A percentile compares a stretch with the other conserved stretches of the same genome.
phyloP scores from a whole-genome alignment of 2,113 vertebrate genomes.

The Amazona guildingii region DNA sequence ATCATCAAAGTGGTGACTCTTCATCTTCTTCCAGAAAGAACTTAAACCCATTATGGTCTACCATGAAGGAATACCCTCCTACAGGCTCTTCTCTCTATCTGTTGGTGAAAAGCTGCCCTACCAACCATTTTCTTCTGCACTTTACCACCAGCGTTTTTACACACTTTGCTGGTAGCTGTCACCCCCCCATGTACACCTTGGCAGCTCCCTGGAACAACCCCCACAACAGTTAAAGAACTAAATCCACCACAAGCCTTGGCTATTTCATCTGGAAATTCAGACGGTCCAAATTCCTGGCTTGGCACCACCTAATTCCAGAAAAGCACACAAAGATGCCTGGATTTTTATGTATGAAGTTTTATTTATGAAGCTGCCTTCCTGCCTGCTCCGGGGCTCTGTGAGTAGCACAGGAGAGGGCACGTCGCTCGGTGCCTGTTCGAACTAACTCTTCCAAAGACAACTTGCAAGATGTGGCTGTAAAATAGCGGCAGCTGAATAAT shows the following conservation, averaged over 20 bases:
- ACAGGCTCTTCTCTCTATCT: background rate
- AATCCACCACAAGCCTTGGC: background rate
- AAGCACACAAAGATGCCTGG: background rate
- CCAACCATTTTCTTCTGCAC: background rate
- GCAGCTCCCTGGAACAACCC: background rate
- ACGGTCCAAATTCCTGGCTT: background rate
- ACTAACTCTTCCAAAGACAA: background rate
- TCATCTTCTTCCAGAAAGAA: background rate
- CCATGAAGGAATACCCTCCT: background rate
- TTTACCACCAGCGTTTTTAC: background rate
- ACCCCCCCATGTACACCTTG: background rate
- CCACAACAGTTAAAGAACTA: background rate
- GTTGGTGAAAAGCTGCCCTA: background rate
- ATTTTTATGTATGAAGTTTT: background rate
- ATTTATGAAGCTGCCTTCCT: background rate
- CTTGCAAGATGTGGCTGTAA: background rate
- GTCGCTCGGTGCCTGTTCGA: fast-evolving
- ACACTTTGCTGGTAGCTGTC: background rate
- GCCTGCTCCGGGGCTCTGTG: background rate
- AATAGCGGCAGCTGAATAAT: background rate
- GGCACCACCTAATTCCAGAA: background rate
- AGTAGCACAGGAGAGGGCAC: background rate
- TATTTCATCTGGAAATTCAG: background rate
- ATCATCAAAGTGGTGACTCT: background rate
- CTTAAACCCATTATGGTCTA: background rate